Conservation (phyloP, 2,797 vertebrate genomes). For the Alectoris magna region DNA sequence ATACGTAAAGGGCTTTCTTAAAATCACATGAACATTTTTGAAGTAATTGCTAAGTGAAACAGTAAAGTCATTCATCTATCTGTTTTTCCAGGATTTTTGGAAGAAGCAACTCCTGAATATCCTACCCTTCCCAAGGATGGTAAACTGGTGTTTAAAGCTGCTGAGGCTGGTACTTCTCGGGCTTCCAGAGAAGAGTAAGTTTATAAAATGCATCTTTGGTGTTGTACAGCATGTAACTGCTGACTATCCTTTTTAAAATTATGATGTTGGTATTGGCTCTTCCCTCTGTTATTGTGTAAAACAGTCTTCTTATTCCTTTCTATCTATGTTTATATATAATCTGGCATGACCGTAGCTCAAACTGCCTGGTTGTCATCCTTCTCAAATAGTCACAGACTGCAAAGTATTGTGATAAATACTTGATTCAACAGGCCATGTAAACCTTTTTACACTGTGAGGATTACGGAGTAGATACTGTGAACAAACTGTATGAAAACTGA, state of each 20-base stretch:
- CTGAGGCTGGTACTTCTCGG: neutral
- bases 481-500: neutral
- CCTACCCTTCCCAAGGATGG: constrained; percentile 70
- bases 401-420: neutral
- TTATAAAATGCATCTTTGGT: neutral
- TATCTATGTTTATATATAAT: neutral
- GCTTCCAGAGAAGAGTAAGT: constrained; percentile 54
- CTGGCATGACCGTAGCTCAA: neutral
- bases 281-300: neutral
- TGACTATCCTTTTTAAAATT: neutral
- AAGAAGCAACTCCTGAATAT: constrained; percentile 70
- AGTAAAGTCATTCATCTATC: neutral
- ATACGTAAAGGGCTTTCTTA: neutral
- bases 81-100: constrained; percentile 46
- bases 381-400: neutral
- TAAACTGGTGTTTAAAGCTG: constrained; percentile 48
- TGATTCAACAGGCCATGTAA: neutral
- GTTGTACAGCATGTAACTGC: neutral
- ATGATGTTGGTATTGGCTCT: neutral
- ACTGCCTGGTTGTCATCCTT: neutral
- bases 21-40: neutral
- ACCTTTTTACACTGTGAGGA: neutral
- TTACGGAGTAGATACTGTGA: neutral
- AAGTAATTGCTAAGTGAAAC: neutral
- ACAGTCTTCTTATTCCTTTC: neutral